Percentiles rank a stretch among this genome's conserved stretches.
Conservation (phyloP, 2,113 vertebrate species). For the Synodontis membranacea region DNA sequence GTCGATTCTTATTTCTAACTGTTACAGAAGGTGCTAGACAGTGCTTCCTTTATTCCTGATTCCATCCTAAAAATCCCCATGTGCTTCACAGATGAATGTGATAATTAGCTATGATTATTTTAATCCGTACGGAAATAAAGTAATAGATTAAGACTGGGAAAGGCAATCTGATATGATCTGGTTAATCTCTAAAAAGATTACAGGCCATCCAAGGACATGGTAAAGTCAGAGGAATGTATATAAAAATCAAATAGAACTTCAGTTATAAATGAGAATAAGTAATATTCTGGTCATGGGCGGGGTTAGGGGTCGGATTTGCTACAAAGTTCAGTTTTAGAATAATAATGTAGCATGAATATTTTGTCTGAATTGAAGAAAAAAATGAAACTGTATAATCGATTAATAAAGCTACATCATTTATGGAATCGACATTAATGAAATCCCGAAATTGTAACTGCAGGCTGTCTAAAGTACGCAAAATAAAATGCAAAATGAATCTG, state of each 20-base stretch:
- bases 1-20: neutral
- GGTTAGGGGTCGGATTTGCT: neutral
- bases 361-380: neutral
- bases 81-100: neutral
- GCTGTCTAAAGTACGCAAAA: neutral
- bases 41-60: neutral
- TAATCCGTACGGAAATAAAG: neutral
- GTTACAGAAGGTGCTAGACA: neutral
- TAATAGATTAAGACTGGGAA: neutral
- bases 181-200: neutral
- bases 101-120: slow-evolving; percentile 1
- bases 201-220: neutral
- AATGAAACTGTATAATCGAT: neutral
- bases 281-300: neutral
- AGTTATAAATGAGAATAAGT: neutral
- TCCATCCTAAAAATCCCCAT: neutral
- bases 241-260: neutral
- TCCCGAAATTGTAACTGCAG: neutral
- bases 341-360: neutral
- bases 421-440: neutral
- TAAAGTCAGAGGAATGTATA: neutral
- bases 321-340: neutral
- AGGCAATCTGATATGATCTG: neutral
- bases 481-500: neutral
- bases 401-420: neutral